Evolutionary conservation across 2,797 vertebrate species (phyloP), one percentile per base, ranked within the genome.

Genomic region (Ambastaia sidthimunki): DNA sequence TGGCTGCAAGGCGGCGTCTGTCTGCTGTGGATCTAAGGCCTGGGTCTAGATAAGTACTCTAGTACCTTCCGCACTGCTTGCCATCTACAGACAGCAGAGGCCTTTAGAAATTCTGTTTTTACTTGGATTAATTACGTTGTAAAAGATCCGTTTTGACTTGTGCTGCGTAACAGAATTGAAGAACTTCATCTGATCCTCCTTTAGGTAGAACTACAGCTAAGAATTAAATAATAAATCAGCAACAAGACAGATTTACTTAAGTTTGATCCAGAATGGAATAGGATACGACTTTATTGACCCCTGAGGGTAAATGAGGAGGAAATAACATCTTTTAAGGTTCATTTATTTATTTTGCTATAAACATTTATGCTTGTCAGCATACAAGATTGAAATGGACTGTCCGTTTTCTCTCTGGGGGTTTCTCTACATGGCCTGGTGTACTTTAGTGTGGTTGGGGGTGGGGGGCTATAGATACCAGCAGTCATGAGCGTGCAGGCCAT

Each of bases 401-500:
- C 62, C 21, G 44, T 54, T 31, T 52, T 77, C 65, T 52, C 52
- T 68, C 9, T 21, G 9, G 68, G 31, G 62, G 34, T 34, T 73
- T 74, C 47, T 78, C 28, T 48, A 41, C 54, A 84, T 83, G 71
- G 86, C 82, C 87, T 60, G 70, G 85, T 82, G 80, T 85, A 86
- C 80, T 82, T 80, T 71, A 75, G 73, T 66, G 83, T 86, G 82
- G 81, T 25, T 81, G 85, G 70, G 83, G 86, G 86, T 75, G 66
- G 76, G 54, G 76, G 76, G 90, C 91, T 93, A 92, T 83, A 93
- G 91, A 93, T 91, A 91, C 89, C 89, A 93, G 86, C 91, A 92
- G 91, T 92, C 93, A 94, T 94, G 91, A 92, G 94, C 86, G 48
- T 90, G 88, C 84, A 85, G 87, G 86, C 90, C 86, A 84, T 85